Percentiles rank a stretch among this genome's conserved stretches.
Evolutionary conservation across 2,113 vertebrate genomes (phyloP).

Genomic region (Trematomus loennbergii): DNA sequence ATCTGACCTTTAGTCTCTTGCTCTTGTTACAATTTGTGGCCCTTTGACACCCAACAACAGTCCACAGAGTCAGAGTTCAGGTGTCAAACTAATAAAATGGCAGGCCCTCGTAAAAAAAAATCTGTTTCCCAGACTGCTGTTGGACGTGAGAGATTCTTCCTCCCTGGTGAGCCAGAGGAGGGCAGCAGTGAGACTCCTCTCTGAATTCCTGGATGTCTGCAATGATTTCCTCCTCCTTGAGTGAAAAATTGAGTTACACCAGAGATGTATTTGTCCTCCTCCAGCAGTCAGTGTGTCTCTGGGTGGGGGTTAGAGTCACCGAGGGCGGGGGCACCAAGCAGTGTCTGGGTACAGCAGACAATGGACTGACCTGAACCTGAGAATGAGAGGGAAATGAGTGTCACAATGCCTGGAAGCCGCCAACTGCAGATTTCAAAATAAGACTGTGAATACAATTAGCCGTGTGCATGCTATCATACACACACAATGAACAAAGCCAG

Average conservation of each 20-base stretch:
- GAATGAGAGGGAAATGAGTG: constrained; percentile 54
- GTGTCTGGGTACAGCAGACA: constrained; percentile 94
- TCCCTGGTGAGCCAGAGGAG: background rate
- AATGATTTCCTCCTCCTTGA: background rate
- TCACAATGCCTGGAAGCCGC: constrained; percentile 72
- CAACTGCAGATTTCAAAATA: constrained; percentile 67
- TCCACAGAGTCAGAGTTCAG: constrained; percentile 6
- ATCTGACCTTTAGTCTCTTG: background rate
- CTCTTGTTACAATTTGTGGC: background rate
- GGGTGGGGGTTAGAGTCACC: constrained; percentile 80
- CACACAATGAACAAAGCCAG: constrained; percentile 69
- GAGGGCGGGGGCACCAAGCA: constrained; percentile 88
- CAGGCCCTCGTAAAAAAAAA: background rate
- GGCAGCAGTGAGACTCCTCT: background rate
- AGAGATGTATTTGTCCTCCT: constrained; percentile 65
- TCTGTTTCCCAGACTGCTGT: background rate
- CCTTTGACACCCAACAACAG: background rate
- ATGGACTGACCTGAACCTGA: constrained; percentile 94
- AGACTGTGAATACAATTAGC: constrained; percentile 49
- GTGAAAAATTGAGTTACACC: background rate
- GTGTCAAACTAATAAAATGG: background rate
- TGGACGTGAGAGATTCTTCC: background rate
- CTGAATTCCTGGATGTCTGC: constrained; percentile 9
- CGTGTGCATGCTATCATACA: background rate
- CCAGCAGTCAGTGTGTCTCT: constrained; percentile 52